A percentile compares a stretch with the other conserved stretches of the same genome.
These are phyloP conservation scores for Mormoops blainvillei DNA, from an alignment of 2,113 vertebrate genomes.

Conservation along the genomic window DNA sequence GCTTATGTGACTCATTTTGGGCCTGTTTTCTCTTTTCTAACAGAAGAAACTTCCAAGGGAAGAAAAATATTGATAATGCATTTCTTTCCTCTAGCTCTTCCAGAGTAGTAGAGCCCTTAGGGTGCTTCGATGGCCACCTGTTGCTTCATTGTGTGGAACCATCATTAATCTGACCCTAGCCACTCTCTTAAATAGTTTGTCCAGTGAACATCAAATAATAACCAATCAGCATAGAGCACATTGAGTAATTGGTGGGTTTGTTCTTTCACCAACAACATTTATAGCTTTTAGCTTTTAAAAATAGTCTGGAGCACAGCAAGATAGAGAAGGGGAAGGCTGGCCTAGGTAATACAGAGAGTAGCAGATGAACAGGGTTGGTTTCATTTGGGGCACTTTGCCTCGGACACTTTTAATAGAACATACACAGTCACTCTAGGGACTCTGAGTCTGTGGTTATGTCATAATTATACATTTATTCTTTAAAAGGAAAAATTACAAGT, in stretches of 20 bases:
- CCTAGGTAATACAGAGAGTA: conserved; percentile 78
- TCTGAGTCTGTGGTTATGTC: conserved; percentile 71
- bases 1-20: not conserved
- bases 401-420: conserved; percentile 86
- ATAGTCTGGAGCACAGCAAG: conserved; percentile 81
- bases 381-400: conserved; percentile 83
- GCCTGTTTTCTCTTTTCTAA: not conserved
- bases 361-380: conserved; percentile 86
- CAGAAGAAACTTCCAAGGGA: not conserved
- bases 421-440: conserved; percentile 80
- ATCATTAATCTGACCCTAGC: conserved; percentile 74
- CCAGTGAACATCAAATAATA: conserved; percentile 69
- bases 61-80: not conserved
- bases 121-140: not conserved
- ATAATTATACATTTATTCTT: conserved; percentile 75
- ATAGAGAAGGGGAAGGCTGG: conserved; percentile 74
- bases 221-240: conserved; percentile 81
- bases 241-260: conserved; percentile 86
- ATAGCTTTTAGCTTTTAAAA: conserved; percentile 87
- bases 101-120: not conserved
- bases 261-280: conserved; percentile 88
- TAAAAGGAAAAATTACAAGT: conserved; percentile 58
- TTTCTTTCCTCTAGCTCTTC: not conserved
- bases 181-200: conserved; percentile 82
- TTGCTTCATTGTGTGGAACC: not conserved